A percentile compares a stretch with the other conserved stretches of the same genome.
These are phyloP conservation scores for Chaenocephalus aceratus DNA, from an alignment of 2,113 vertebrate species.

Conservation along the genomic window DNA sequence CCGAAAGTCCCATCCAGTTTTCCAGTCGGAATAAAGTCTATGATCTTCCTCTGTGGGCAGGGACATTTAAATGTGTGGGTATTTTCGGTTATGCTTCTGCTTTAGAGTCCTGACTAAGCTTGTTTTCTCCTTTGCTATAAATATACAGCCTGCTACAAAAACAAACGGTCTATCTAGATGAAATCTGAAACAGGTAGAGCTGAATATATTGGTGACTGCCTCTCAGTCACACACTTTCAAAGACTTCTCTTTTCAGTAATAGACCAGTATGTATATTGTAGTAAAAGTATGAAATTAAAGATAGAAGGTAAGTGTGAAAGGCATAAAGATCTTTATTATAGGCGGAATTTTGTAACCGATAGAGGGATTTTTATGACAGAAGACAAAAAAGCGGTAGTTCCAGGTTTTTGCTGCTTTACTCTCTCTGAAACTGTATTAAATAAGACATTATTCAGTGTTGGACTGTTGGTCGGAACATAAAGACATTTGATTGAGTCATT, in stretches of 20 bases:
- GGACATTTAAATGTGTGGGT: neutral
- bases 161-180: slow-evolving; percentile 23
- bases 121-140: slow-evolving; percentile 22
- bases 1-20: too few species aligned
- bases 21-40: neutral
- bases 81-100: neutral
- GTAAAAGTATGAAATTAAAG: neutral
- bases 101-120: slow-evolving; percentile 17
- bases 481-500: neutral
- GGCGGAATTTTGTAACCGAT: neutral
- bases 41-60: neutral
- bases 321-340: neutral
- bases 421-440: neutral
- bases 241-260: neutral
- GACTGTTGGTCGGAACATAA: neutral
- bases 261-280: neutral
- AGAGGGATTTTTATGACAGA: too few species aligned
- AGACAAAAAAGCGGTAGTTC: too few species aligned
- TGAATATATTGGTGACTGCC: slow-evolving; percentile 1
- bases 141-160: slow-evolving; percentile 9
- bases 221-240: slow-evolving; percentile 11
- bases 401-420: too few species aligned
- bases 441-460: neutral
- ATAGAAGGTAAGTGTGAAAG: neutral
- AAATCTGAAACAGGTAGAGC: slow-evolving; percentile 33